Base-by-base conservation (phyloP, 2,888 invertebrate genomes). In the Ochropleura leucogaster region DNA sequence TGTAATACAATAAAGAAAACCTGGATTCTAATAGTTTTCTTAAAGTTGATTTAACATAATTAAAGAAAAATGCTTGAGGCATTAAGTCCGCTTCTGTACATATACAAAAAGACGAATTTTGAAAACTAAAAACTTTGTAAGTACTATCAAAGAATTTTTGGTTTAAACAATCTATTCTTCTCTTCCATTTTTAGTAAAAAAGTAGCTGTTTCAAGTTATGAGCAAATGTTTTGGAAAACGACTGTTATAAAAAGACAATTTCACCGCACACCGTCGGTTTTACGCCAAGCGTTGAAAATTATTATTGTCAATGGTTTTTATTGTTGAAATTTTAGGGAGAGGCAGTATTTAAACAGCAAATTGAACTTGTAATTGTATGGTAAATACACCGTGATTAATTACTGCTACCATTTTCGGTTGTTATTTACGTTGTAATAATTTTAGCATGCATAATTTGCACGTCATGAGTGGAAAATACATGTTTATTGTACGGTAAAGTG, bases 311-410 rank as follows among this genome's bases (percentile, higher is more conserved):
- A 70, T 72, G 74, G 72, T 70, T 77, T 68, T 80, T 64, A 77
- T 42, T 51, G 59, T 66, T 59, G 3, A 72, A 64, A 73, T 75
- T 62, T 69, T 59, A 18, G 55, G 46, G n/a, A 57, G 20, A 49
- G 44, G 7, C 55, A 72, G 63, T 69, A 74, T 75, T 83, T 72
- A 67, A 74, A 77, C 57, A 72, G 60, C 44, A 63, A 68, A 83
- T 83, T 79, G 68, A 73, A 82, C 75, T 67, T 72, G 74, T 85
- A 79, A 82, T 88, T 72, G 68, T 63, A 83, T 74, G 68, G 68
- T 74, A 76, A 86, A 82, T 79, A 84, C 73, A 69, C 73, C 63
- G 68, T 82, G 79, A 87, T 83, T 82, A 85, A 85, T 85, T 75
- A 81, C 74, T 59, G 80, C 65, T 47, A 77, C 77, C 79, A 88